Conservation (phyloP, 2,797 vertebrate species). For the Catharus ustulatus region DNA sequence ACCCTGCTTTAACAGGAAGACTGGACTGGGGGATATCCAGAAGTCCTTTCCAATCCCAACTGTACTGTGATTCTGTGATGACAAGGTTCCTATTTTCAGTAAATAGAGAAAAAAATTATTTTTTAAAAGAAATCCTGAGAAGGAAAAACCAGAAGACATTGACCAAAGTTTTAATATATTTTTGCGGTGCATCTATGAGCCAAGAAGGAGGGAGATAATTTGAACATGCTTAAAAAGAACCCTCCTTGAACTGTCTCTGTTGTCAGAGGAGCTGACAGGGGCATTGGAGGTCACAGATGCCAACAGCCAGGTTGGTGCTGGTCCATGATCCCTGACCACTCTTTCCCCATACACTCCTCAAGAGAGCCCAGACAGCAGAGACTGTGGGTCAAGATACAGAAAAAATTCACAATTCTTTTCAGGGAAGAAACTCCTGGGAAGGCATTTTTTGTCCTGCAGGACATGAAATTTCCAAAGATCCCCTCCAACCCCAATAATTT, state of each 20-base stretch:
- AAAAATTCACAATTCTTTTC: background rate
- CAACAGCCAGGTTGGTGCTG: background rate
- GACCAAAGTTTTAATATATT: background rate
- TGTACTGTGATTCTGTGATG: background rate
- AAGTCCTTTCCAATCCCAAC: background rate
- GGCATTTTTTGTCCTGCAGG: background rate
- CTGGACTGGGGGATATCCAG: background rate
- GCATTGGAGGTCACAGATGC: rapidly evolving
- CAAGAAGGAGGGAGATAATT: background rate
- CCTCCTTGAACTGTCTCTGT: background rate
- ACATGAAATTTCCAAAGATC: background rate
- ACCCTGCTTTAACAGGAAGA: background rate
- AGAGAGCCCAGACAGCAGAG: background rate
- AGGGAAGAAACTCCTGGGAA: background rate
- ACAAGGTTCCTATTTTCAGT: background rate
- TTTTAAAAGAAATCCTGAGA: background rate
- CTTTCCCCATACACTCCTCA: rapidly evolving
- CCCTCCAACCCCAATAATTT: background rate
- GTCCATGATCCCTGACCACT: background rate
- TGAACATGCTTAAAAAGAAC: background rate
- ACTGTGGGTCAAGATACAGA: background rate
- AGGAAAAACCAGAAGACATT: background rate
- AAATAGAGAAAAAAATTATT: background rate
- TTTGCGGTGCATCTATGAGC: background rate
- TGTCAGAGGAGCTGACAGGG: background rate